Evolutionary conservation across 2,797 vertebrate genomes (phyloP).

Genomic region (Pitangus sulphuratus): DNA sequence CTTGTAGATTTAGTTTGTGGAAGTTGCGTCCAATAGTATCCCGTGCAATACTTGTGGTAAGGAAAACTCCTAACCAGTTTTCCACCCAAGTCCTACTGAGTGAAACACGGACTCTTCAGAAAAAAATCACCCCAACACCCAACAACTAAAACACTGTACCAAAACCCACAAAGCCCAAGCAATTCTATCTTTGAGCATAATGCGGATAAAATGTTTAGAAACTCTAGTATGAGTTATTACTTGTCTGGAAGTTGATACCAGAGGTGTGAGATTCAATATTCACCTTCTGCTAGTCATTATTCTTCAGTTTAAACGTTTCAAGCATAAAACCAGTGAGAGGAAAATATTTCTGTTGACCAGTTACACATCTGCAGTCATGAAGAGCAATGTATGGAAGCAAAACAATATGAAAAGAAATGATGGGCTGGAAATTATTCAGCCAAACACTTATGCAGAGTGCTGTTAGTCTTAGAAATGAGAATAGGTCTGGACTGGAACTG

Average conservation of each 20-base stretch:
- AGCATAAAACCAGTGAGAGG: not conserved
- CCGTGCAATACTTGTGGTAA: not conserved
- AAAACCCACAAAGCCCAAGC: not conserved
- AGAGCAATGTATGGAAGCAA: not conserved
- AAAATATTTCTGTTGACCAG: not conserved
- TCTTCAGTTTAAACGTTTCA: not conserved
- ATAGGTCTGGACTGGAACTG: not conserved
- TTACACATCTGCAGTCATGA: not conserved
- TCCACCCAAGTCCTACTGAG: not conserved
- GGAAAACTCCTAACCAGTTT: not conserved
- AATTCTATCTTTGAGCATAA: not conserved
- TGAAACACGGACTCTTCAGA: not conserved
- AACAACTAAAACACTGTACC: not conserved
- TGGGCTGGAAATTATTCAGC: not conserved
- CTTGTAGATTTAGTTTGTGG: not conserved
- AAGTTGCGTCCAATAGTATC: not conserved
- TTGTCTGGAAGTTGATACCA: not conserved
- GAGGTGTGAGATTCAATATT: not conserved
- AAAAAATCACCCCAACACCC: accelerated
- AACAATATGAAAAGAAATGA: not conserved
- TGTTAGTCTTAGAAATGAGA: not conserved
- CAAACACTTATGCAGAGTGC: not conserved
- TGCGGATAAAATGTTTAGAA: not conserved
- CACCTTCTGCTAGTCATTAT: not conserved
- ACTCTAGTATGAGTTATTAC: not conserved